These are phyloP conservation scores for Strigops habroptila DNA, from an alignment of 2,113 vertebrate species.

Conservation along the genomic window DNA sequence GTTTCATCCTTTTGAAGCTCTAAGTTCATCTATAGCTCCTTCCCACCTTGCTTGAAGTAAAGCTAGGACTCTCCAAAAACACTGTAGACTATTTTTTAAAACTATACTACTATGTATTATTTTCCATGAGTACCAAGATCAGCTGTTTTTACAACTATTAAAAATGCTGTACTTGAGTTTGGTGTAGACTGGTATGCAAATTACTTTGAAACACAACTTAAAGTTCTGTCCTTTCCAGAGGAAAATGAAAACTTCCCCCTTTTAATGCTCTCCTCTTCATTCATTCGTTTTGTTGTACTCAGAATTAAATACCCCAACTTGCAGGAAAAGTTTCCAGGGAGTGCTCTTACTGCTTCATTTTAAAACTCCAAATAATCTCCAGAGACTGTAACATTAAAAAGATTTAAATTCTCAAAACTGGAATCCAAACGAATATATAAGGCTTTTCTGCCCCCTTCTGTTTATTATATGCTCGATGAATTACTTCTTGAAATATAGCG, in stretches of 20 bases:
- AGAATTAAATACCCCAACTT: background rate
- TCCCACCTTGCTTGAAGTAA: background rate
- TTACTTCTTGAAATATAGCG: background rate
- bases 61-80: background rate
- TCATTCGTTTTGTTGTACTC: background rate
- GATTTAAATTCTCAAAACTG: background rate
- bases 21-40: background rate
- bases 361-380: background rate
- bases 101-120: too few species aligned
- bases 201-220: background rate
- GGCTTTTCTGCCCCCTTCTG: constrained; percentile 66
- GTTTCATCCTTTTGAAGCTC: background rate
- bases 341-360: background rate
- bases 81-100: background rate
- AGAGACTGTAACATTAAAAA: background rate
- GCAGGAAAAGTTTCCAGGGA: background rate
- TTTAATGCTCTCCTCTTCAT: background rate
- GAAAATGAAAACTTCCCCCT: background rate
- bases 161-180: background rate
- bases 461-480: background rate
- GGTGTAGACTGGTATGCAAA: background rate
- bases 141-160: background rate
- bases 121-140: background rate
- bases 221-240: background rate
- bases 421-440: background rate